Evolutionary conservation across 2,888 invertebrate species (phyloP).

Genomic region (Cephus runcator): DNA sequence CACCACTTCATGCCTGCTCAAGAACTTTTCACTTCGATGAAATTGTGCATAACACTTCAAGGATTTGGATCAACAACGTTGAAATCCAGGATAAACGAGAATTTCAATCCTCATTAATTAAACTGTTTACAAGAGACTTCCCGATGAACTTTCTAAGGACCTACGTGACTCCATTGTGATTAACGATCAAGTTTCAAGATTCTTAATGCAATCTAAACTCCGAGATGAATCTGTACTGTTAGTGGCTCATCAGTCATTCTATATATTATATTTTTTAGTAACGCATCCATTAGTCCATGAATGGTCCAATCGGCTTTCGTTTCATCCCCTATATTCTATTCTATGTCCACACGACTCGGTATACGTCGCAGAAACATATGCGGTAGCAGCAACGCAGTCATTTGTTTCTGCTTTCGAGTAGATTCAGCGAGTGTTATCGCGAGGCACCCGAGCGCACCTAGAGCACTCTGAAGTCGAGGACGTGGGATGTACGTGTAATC

Average conservation of each 20-base stretch:
- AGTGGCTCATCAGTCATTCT: not conserved
- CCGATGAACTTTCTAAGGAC: not conserved
- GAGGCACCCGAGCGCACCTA: slow-evolving; percentile 18
- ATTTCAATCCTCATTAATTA: not conserved
- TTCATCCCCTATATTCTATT: not conserved
- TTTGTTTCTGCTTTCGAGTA: slow-evolving; percentile 39
- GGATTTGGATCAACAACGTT: not conserved
- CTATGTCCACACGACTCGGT: not conserved
- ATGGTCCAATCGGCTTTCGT: not conserved
- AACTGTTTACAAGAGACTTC: not conserved
- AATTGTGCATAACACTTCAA: not conserved
- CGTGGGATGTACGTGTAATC: not conserved
- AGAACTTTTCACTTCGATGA: not conserved
- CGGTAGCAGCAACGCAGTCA: slow-evolving; percentile 10
- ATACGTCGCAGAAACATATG: not conserved
- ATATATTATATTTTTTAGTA: not conserved
- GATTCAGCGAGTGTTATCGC: slow-evolving; percentile 36
- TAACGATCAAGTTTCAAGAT: not conserved
- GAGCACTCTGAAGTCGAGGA: not conserved
- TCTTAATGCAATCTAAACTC: not conserved
- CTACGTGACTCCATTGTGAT: not conserved
- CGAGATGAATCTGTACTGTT: not conserved
- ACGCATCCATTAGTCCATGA: not conserved
- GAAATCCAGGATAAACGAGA: not conserved
- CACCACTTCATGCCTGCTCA: not conserved